Percentiles rank a stretch among this genome's conserved stretches.
These are phyloP conservation scores for Congeria kusceri DNA, from an alignment of 2,888 invertebrate genomes.

Conservation along the genomic window DNA sequence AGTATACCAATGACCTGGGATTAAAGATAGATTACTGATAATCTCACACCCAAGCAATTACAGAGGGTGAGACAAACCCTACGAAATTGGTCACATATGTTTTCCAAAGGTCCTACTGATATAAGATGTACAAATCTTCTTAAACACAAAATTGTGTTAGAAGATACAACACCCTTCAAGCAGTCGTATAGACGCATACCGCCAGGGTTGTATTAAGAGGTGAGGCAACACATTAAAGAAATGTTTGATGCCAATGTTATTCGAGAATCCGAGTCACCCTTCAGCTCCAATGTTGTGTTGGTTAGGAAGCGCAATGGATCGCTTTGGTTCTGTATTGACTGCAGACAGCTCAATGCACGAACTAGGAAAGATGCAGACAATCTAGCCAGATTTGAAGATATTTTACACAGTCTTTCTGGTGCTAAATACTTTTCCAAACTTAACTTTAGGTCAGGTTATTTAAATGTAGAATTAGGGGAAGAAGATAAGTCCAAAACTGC, in stretches of 20 bases:
- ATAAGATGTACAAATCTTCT: constrained; percentile 21
- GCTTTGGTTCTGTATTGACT: constrained; percentile 44
- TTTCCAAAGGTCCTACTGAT: constrained; percentile 27
- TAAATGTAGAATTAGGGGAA: constrained; percentile 32
- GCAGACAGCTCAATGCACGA: constrained; percentile 25
- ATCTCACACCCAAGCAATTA: constrained; percentile 10
- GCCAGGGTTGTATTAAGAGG: constrained; percentile 32
- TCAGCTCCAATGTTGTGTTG: constrained; percentile 32
- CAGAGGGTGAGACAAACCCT: neutral
- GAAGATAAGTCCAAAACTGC: constrained; percentile 15
- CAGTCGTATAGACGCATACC: constrained; percentile 31
- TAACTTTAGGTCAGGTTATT: constrained; percentile 36
- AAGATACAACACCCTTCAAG: constrained; percentile 23
- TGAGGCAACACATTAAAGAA: constrained; percentile 41
- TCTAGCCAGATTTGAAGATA: constrained; percentile 31
- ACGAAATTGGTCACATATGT: constrained; percentile 25
- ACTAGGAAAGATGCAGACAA: constrained; percentile 34
- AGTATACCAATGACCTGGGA: constrained; percentile 12
- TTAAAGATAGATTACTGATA: constrained; percentile 5
- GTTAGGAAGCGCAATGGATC: constrained; percentile 35
- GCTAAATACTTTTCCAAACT: constrained; percentile 25
- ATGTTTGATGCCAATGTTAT: constrained; percentile 38
- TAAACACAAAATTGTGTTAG: constrained; percentile 36
- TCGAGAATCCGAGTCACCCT: constrained; percentile 22
- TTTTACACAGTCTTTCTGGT: constrained; percentile 28